Evolutionary conservation across 2,797 vertebrate species (phyloP), one percentile per base, ranked within the genome.

Genomic region (Labroides dimidiatus): DNA sequence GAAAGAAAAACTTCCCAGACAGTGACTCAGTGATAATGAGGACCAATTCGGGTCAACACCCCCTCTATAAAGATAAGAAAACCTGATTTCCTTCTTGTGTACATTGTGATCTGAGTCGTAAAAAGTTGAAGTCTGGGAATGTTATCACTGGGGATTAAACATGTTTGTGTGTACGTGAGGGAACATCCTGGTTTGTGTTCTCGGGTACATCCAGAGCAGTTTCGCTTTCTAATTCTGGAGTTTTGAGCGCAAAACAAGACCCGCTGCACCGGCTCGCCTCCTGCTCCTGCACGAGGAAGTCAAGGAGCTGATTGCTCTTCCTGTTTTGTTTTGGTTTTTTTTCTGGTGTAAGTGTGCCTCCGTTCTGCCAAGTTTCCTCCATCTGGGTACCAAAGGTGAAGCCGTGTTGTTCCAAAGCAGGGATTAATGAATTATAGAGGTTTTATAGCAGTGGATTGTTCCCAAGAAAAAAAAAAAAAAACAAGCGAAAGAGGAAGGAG

Each of bases 281-380:
- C 47, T 69, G 54, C 54, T 2, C 44, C 69, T 61, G 78, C 33
- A 58, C 44, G 2, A 87, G 92, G 91, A 94, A 93, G 89, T 80
- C 39, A 63, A 76, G 67, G 78, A 71, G 69, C 64, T 88, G 90
- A 90, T 89, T 89, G 84, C 70, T 71, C 90, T 92, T 94, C 93
- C 93, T 93, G 91, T 93, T 93, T n/a, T n/a, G n/a, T n/a, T n/a
- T n/a, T n/a, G n/a, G n/a, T n/a, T n/a, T n/a, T n/a, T 89, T 91
- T 78, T 91, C 75, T 44, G 57, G 48, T 70, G 66, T 13, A 19
- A 84, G 70, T 79, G 47, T 81, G 84, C 72, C 33, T 73, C 39
- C n/a, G 49, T 68, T 84, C 62, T 74, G 82, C 84, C 70, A 87
- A 61, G 77, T 84, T 81, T 81, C 79, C 80, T 75, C 64, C 36